Evolutionary conservation across 2,888 invertebrate genomes (phyloP).

Genomic region (Drosophila buzzatii): DNA sequence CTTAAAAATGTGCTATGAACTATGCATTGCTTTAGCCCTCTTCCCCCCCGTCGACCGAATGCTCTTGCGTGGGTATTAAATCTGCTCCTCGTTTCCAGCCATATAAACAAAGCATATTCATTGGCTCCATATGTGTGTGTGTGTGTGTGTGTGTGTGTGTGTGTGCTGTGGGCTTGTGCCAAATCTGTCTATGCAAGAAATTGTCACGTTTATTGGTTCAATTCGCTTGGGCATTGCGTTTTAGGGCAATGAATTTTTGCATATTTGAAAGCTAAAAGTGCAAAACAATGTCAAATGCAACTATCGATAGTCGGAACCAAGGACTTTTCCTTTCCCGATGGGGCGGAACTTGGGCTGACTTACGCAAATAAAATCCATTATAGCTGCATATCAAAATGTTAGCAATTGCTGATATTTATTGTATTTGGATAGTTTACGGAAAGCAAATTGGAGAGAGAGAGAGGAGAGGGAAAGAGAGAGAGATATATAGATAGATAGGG

Average conservation of each 20-base stretch:
- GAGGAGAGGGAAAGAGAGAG: too few species aligned
- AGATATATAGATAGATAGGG: background rate
- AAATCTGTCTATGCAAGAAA: slow-evolving; percentile 58
- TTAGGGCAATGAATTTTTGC: slow-evolving; percentile 49
- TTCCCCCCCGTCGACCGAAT: background rate
- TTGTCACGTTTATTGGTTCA: slow-evolving; percentile 64
- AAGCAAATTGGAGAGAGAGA: too few species aligned
- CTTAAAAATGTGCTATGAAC: slow-evolving; percentile 67
- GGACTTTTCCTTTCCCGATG: background rate
- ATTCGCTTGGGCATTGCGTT: slow-evolving; percentile 36
- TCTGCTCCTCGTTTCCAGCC: slow-evolving; percentile 13
- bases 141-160: slow-evolving; percentile 16
- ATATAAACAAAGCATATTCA: slow-evolving; percentile 67
- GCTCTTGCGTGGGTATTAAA: slow-evolving; percentile 40
- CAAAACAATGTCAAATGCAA: slow-evolving; percentile 48
- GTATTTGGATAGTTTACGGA: background rate
- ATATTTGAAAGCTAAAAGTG: slow-evolving; percentile 45
- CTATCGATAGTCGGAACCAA: slow-evolving; percentile 31
- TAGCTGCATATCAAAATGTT: background rate
- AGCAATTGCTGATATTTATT: background rate
- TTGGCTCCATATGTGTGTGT: slow-evolving; percentile 11
- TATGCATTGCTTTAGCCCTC: slow-evolving; percentile 48
- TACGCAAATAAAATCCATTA: background rate
- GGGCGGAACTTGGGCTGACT: background rate
- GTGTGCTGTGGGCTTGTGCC: slow-evolving; percentile 16